A percentile compares a stretch with the other conserved stretches of the same genome.
Evolutionary conservation across 2,797 vertebrate genomes (phyloP).

Genomic region (Numenius phaeopus): DNA sequence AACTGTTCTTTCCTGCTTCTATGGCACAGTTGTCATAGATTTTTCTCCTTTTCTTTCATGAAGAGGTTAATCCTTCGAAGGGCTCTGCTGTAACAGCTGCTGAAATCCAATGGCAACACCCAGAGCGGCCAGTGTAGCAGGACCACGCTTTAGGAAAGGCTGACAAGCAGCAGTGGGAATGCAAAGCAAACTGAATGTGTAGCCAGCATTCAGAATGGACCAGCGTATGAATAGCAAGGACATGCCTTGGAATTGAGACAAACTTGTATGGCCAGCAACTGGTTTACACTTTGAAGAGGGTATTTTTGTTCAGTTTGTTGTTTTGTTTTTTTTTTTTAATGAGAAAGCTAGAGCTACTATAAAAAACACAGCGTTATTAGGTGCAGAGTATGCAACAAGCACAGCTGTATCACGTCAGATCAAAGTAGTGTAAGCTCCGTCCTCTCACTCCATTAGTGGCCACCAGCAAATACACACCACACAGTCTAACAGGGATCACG

Average conservation of each 20-base stretch:
- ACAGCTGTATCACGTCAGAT: not conserved
- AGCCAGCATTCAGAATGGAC: not conserved
- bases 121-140: not conserved
- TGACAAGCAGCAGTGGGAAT: not conserved
- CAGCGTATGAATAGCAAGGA: not conserved
- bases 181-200: not conserved
- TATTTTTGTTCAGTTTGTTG: not conserved
- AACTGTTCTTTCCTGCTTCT: not conserved
- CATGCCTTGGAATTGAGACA: not conserved
- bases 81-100: not conserved
- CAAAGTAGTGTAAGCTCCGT: not conserved
- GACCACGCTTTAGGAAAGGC: not conserved
- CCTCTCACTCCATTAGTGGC: not conserved
- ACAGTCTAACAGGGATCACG: not conserved
- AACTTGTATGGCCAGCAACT: not conserved
- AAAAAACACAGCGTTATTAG: not conserved
- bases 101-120: not conserved
- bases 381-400: not conserved
- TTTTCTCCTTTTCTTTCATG: not conserved
- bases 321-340: not conserved
- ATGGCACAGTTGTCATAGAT: fast-evolving
- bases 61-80: not conserved
- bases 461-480: not conserved
- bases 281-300: not conserved
- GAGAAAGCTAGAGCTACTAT: not conserved